Evolutionary conservation across 2,113 vertebrate genomes (phyloP), one percentile per base, ranked within the genome.

Genomic region (Coryphaenoides rupestris): DNA sequence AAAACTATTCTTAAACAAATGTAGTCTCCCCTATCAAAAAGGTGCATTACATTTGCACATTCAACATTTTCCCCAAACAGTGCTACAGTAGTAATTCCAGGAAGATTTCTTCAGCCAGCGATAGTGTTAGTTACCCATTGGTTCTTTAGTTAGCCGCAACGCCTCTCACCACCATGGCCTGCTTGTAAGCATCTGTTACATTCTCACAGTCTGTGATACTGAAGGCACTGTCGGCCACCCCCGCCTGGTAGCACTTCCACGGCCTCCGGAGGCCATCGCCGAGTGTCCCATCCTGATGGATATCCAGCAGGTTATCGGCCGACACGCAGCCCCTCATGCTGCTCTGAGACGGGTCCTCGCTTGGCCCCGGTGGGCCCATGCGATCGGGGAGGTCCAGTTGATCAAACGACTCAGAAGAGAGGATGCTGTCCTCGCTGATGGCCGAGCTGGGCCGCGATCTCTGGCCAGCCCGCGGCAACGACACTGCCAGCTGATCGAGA

Each of bases 361-460:
- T 21, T 2, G 60, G 74, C 1, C 57, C 17, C 0, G 75, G 67
- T 0, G 61, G 66, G 4, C 79, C 70, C 0, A 89, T 78, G 0
- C 81, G 80, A 22, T 92, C 79, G 0, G 97, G 96, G 47, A 98
- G 90, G 72, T 98, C 96, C 10, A 99, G 88, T 66, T 90, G 92
- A 50, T 98, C 97, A 0, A 99, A 99, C 63, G 96, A 98, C 80
- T 98, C 97, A 0, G 94, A 95, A 66, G 96, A 98, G 49, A 98
- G 90, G 74, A 98, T 98, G 85, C 96, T 98, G 81, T 98, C 96
- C 84, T 98, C 93, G 0, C 97, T 99, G 65, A 92, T 84, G 0
- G 94, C 93, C 0, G 89, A 89, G 0, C 83, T 84, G 0, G 94
- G 94, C 46, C 86, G 86, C 0, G 69, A 9, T 64, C 81, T 71